phyloP scores from a whole-genome alignment of 2,888 invertebrate species.

The Drosophila suboccidentalis region DNA sequence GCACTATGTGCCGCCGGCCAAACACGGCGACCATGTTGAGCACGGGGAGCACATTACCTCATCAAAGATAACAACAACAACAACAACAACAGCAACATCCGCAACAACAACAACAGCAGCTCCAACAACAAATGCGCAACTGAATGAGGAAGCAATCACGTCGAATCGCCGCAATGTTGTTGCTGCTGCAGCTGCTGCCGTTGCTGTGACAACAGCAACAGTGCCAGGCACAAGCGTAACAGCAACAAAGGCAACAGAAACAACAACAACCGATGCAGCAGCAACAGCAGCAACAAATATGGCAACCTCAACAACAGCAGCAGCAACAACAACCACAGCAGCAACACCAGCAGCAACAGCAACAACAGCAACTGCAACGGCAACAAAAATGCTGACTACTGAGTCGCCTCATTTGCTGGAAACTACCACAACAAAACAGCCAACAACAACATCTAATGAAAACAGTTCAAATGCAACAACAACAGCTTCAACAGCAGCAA shows the following conservation, averaged over 20 bases:
- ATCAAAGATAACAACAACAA: conserved; percentile 7
- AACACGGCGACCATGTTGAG: conserved; percentile 65
- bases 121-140: conserved; percentile 24
- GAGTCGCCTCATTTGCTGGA: conserved; percentile 17
- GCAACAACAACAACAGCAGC: conserved; percentile 25
- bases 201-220: conserved; percentile 11
- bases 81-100: not conserved
- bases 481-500: conserved; percentile 22
- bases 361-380: conserved; percentile 40
- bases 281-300: conserved; percentile 21
- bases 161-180: conserved; percentile 1
- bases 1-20: conserved; percentile 84
- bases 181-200: conserved; percentile 6
- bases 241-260: conserved; percentile 1
- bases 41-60: conserved; percentile 12
- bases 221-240: conserved; percentile 18
- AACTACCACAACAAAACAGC: conserved; percentile 41
- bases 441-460: conserved; percentile 55
- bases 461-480: conserved; percentile 50
- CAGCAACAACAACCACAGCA: not conserved
- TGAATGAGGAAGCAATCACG: conserved; percentile 13
- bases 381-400: conserved; percentile 25
- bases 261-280: conserved; percentile 7
- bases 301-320: conserved; percentile 27
- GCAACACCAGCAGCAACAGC: conserved; percentile 11